phyloP scores from a whole-genome alignment of 2,888 invertebrate species.

The Flexamia atlantica region DNA sequence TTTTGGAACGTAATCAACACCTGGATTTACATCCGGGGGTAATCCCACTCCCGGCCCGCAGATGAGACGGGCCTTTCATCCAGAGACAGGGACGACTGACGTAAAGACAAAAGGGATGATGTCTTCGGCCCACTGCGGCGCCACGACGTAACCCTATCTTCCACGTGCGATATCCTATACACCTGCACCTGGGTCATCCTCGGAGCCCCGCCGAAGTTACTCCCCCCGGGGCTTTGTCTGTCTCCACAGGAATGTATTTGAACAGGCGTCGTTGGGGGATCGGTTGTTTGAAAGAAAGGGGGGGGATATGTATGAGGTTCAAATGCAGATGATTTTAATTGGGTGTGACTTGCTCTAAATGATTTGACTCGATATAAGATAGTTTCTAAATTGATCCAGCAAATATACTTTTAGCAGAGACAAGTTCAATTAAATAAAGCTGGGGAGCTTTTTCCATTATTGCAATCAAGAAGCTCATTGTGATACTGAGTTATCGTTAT shows the following conservation, averaged over 20 bases:
- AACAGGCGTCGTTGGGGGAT: not conserved
- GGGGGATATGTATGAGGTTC: no score
- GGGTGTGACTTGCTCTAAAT: no score
- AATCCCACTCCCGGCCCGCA: not conserved
- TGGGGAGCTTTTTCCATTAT: no score
- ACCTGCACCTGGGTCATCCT: constrained; percentile 26
- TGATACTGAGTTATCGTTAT: no score
- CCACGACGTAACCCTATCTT: constrained; percentile 21
- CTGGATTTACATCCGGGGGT: not conserved
- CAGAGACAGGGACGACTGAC: constrained; percentile 14
- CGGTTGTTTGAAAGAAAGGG: not conserved
- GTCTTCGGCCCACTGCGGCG: not conserved
- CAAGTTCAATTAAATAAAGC: no score
- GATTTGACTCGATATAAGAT: no score
- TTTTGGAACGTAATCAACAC: no score
- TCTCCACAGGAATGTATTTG: not conserved
- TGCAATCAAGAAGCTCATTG: no score
- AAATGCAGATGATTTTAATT: no score
- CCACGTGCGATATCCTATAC: constrained; percentile 35
- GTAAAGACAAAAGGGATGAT: constrained; percentile 11
- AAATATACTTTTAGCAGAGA: no score
- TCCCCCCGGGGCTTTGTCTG: not conserved
- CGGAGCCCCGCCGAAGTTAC: not conserved
- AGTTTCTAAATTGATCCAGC: no score
- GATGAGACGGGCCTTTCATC: not conserved